Conservation (phyloP, 2,888 invertebrate genomes). For the Rhagophthalmus giganteus region DNA sequence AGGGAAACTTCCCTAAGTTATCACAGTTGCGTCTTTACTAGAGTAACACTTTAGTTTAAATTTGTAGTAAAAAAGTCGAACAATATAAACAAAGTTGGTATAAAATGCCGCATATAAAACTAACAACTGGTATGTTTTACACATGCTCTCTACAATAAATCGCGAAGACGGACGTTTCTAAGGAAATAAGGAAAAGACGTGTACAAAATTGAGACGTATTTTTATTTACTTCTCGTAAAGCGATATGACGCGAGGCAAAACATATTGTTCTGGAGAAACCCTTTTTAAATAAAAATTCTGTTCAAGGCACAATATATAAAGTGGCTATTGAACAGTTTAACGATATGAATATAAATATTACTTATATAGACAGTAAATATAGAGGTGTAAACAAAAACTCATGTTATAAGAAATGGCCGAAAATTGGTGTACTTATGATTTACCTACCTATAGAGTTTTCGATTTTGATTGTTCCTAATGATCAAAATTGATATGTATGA, state of each 20-base stretch:
- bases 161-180: slow-evolving; percentile 1
- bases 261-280: slow-evolving; percentile 1
- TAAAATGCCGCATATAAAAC: background rate
- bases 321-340: background rate
- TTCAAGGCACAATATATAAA: background rate
- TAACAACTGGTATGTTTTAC: background rate
- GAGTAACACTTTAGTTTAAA: no score
- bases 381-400: no score
- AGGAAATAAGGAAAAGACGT: slow-evolving; percentile 3
- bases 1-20: no score
- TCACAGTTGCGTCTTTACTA: no score
- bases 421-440: no score
- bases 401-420: no score
- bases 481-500: no score
- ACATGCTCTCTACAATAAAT: slow-evolving; percentile 6
- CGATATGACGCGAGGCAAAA: slow-evolving; percentile 11
- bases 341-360: no score
- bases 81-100: background rate
- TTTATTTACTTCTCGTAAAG: slow-evolving; percentile 9
- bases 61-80: background rate
- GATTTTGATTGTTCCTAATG: no score
- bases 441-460: no score
- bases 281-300: background rate
- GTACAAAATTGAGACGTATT: slow-evolving; percentile 9
- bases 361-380: no score